phyloP scores from a whole-genome alignment of 2,888 invertebrate genomes.

The Drosophila demipolita region DNA sequence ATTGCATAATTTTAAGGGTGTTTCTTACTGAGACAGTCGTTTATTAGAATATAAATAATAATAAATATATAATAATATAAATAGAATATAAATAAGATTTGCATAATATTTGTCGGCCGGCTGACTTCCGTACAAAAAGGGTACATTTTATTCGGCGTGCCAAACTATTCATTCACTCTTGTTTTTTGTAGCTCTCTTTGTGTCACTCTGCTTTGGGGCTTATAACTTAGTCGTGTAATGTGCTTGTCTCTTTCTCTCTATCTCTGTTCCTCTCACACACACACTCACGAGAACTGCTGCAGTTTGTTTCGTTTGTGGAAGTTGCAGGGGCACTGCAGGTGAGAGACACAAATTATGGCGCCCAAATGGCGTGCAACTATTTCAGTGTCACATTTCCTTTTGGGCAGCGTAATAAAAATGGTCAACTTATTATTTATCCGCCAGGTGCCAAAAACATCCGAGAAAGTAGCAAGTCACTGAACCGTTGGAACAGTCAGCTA shows the following conservation, averaged over 20 bases:
- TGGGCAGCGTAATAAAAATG: constrained; percentile 55
- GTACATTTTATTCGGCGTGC: constrained; percentile 3
- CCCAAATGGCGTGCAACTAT: constrained; percentile 59
- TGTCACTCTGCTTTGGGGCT: constrained; percentile 34
- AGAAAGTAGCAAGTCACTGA: constrained; percentile 10
- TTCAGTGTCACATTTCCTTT: constrained; percentile 39
- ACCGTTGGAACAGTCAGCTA: constrained; percentile 10
- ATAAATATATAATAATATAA: no score
- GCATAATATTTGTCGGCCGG: not conserved
- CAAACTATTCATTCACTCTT: not conserved
- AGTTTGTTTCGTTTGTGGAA: not conserved
- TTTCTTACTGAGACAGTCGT: not conserved
- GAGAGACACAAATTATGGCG: constrained; percentile 48
- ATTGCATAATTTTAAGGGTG: not conserved
- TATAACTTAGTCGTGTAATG: constrained; percentile 60
- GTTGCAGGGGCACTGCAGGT: not conserved
- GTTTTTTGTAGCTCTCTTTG: constrained; percentile 11
- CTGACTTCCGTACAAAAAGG: not conserved
- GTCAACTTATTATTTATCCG: constrained; percentile 55
- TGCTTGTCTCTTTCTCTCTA: not conserved
- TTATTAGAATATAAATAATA: not conserved
- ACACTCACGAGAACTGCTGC: not conserved
- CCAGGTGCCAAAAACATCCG: constrained; percentile 41
- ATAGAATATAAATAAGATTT: not conserved
- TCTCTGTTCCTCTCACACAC: not conserved